Evolutionary conservation across 2,888 invertebrate genomes (phyloP).

Genomic region (Malthinus flaveolus): DNA sequence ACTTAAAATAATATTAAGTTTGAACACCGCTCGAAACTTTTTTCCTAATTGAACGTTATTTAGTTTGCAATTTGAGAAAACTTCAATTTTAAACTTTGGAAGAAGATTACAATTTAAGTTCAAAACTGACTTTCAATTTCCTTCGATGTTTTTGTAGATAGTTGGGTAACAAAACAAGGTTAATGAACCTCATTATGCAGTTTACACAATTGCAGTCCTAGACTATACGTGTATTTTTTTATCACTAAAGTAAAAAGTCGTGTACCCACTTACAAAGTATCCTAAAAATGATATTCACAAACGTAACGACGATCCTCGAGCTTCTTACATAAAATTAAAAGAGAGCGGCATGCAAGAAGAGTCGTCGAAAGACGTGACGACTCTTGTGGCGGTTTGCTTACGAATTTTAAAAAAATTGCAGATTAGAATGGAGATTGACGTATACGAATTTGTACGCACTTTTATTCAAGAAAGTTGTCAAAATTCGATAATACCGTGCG

Average conservation of each 20-base stretch:
- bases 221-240: constrained; percentile 36
- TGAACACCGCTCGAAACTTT: no score
- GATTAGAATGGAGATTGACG: constrained; percentile 28
- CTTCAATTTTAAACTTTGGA: no score
- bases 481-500: constrained; percentile 13
- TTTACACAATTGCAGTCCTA: constrained; percentile 41
- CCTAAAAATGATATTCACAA: constrained; percentile 35
- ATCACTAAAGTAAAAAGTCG: constrained; percentile 36
- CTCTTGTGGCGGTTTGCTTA: not conserved
- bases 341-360: constrained; percentile 11
- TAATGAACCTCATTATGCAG: constrained; percentile 31
- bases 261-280: constrained; percentile 27
- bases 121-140: no score
- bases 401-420: constrained; percentile 8
- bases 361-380: not conserved
- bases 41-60: no score
- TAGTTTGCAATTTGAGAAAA: no score
- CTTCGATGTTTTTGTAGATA: no score
- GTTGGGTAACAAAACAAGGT: not conserved
- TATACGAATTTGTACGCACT: constrained; percentile 18
- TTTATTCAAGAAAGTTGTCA: constrained; percentile 7
- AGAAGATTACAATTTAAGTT: no score
- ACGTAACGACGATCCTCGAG: constrained; percentile 4
- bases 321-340: not conserved
- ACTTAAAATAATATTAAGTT: no score